Evolutionary conservation across 2,113 vertebrate species (phyloP), one percentile per base, ranked within the genome.

Genomic region (Phycodurus eques): DNA sequence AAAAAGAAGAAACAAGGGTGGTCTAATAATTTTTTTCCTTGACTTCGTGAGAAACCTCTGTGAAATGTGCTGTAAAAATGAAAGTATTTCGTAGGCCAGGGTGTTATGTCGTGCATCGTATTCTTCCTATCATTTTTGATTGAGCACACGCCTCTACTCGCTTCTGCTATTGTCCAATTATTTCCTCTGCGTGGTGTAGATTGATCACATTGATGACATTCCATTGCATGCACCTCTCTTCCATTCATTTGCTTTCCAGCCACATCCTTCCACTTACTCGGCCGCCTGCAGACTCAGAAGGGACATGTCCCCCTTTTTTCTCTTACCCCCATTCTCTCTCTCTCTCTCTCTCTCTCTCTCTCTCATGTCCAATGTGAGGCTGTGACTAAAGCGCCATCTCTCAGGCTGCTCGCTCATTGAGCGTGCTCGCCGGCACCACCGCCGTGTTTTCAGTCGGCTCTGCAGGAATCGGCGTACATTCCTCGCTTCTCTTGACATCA

Each of bases 341-440:
- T 15, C 10, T 17, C 27, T n/a, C 4, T 66, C 67, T 17, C 7
- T 43, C 47, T 71, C 70, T 67, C 61, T 5, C 53, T 72, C 75
- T 66, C 68, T 76, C 77, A 72, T 33, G 67, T 68, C 74, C 78
- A 72, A 71, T 83, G 77, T 77, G 61, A 75, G 70, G 59, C 77
- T 74, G 79, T 81, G 85, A 82, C 83, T 80, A 78, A 88, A 85
- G 78, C 84, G 81, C 75, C 82, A 82, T 85, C 85, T 83, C 85
- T 76, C 82, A 43, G 68, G 65, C 79, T 77, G 75, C 62, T 54
- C 75, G 75, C 83, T 77, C 68, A 62, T 42, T 39, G 60, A 62
- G 35, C 60, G 19, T 11, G 35, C 61, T 11, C 61, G 42, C 61
- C 10, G 35, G 9, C 61, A 33, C 33, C 59, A 39, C 59, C 82